Percentiles rank a stretch among this genome's conserved stretches.
phyloP scores from a whole-genome alignment of 2,113 vertebrate genomes.

The Vidua chalybeata region DNA sequence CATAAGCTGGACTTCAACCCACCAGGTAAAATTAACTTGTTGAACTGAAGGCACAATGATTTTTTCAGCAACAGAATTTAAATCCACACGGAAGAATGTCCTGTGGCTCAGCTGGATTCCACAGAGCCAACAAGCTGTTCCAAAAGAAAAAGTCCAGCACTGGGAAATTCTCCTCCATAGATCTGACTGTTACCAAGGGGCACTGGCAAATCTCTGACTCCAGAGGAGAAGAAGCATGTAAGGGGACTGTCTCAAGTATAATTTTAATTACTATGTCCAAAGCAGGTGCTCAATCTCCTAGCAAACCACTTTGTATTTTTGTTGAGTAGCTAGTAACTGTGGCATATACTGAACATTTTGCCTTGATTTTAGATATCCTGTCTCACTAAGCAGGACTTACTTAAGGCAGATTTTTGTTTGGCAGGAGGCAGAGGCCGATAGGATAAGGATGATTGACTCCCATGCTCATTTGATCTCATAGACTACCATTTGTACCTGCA shows the following conservation, averaged over 20 bases:
- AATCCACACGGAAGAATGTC: neutral
- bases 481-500: neutral
- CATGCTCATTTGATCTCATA: neutral
- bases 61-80: neutral
- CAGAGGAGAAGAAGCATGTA: neutral
- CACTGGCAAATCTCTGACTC: neutral
- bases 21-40: neutral
- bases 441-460: neutral
- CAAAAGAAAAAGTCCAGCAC: fast-evolving
- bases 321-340: neutral
- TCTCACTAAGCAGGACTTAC: neutral
- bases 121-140: neutral
- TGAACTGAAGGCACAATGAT: neutral
- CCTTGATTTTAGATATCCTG: neutral
- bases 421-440: neutral
- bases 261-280: neutral
- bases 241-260: neutral
- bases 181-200: neutral
- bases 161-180: neutral
- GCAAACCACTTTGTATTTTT: neutral
- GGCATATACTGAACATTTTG: neutral
- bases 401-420: neutral
- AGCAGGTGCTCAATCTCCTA: neutral
- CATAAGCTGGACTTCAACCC: neutral
- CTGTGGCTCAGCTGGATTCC: neutral